A percentile compares a stretch with the other conserved stretches of the same genome.
phyloP scores from a whole-genome alignment of 2,113 vertebrate species.

The Neotoma lepida region DNA sequence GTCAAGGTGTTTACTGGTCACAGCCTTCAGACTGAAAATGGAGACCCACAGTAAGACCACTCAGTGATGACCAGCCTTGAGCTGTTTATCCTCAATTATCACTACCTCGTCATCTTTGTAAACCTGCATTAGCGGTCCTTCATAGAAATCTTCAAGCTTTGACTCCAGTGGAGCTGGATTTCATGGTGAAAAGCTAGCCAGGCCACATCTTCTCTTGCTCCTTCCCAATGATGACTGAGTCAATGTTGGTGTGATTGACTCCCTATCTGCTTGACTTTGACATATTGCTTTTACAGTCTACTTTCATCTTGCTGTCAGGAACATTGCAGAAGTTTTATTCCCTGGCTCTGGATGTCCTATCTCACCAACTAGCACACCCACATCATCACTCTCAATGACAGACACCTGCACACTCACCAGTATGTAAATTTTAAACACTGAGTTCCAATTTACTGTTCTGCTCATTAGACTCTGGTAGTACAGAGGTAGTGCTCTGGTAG shows the following conservation, averaged over 20 bases:
- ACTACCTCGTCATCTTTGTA: slow-evolving; percentile 94
- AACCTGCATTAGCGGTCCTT: slow-evolving; percentile 95
- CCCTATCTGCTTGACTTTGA: slow-evolving; percentile 96
- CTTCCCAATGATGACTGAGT: slow-evolving; percentile 90
- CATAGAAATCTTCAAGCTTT: slow-evolving; percentile 94
- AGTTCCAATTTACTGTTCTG: neutral
- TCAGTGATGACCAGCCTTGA: slow-evolving; percentile 95
- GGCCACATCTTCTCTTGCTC: slow-evolving; percentile 91
- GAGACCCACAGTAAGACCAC: slow-evolving; percentile 93
- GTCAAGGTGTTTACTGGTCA: slow-evolving; percentile 87
- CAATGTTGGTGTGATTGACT: slow-evolving; percentile 91
- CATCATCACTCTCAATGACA: neutral
- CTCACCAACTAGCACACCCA: neutral
- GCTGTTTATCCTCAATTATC: slow-evolving; percentile 97
- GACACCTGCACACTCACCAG: neutral
- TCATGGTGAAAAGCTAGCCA: slow-evolving; percentile 92
- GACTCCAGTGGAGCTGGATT: slow-evolving; percentile 91
- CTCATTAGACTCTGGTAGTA: slow-evolving; percentile 2
- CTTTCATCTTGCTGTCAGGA: slow-evolving; percentile 85
- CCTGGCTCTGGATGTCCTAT: neutral
- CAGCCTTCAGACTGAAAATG: slow-evolving; percentile 90
- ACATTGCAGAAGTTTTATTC: neutral
- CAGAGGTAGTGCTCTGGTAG: too few species aligned
- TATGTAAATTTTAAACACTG: neutral
- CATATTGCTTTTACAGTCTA: slow-evolving; percentile 94